Evolutionary conservation across 2,113 vertebrate species (phyloP), one percentile per base, ranked within the genome.

Genomic region (Vireo altiloquus): DNA sequence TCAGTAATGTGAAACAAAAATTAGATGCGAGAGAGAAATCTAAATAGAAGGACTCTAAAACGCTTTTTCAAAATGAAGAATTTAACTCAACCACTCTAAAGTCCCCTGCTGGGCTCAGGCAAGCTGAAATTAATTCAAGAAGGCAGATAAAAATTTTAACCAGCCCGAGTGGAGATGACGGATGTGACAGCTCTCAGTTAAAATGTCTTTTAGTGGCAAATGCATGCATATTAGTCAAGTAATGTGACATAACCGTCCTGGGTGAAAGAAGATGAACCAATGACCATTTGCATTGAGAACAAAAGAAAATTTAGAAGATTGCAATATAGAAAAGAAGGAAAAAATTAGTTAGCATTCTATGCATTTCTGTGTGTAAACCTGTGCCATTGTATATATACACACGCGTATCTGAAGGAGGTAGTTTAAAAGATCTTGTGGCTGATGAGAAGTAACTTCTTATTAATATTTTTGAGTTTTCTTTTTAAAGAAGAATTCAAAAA

Each of bases 121-220:
- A 97, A 98, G 98, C 98, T 97, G 98, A 98, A 98, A 98, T 98
- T 98, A 98, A 98, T 98, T 98, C 98, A 98, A 97, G 97, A 97
- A 94, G 97, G 97, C 98, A 98, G 98, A 98, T 98, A 98, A 98
- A 98, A 98, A 97, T 97, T 98, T 98, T 98, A 98, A 98, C 97
- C 98, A 98, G 97, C 96, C 97, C 18, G 50, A 96, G 96, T 97
- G 95, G 96, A 98, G 98, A 98, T 98, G 98, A 98, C 85, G 92
- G 97, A 98, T 98, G 98, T 98, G 98, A 98, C 98, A 98, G 98
- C 96, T 97, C 98, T 98, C 98, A 97, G 98, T 98, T 98, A 98
- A 98, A 98, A 98, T 97, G 98, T 98, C 98, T 98, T 98, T 98
- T 97, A 98, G 97, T 97, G 95, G 97, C 95, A 98, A 98, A 98